Conservation (phyloP, 2,888 invertebrate species). For the Chymomyza amoena region DNA sequence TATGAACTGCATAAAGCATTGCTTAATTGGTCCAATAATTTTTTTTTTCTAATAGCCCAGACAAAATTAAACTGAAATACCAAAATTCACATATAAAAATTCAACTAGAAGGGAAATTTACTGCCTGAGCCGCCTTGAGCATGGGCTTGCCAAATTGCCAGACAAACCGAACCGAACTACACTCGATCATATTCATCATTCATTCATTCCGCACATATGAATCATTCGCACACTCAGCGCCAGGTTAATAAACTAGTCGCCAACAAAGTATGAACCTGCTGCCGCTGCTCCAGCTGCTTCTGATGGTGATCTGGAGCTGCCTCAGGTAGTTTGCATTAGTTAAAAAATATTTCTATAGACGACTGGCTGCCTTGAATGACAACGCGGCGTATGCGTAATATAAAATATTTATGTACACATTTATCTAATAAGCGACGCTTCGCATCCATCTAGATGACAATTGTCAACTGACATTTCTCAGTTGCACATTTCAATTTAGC, state of each 20-base stretch:
- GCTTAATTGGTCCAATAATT: too few species aligned
- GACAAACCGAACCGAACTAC: not conserved
- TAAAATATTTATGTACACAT: not conserved
- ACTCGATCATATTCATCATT: not conserved
- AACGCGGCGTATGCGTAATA: constrained; percentile 59
- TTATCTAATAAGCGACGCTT: constrained; percentile 11
- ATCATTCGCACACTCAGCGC: constrained; percentile 23
- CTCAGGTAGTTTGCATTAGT: not conserved
- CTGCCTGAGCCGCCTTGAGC: not conserved
- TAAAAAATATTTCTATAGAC: not conserved
- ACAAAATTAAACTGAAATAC: too few species aligned
- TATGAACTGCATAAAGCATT: too few species aligned
- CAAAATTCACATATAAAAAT: too few species aligned
- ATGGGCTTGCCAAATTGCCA: not conserved
- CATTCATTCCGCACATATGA: constrained; percentile 18
- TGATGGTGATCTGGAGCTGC: not conserved
- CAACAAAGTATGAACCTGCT: constrained; percentile 8
- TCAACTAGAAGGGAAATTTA: not conserved
- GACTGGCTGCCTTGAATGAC: constrained; percentile 22
- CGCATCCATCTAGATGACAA: constrained; percentile 70
- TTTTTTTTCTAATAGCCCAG: too few species aligned
- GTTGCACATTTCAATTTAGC: constrained; percentile 77
- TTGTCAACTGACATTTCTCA: constrained; percentile 73
- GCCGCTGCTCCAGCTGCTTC: not conserved
- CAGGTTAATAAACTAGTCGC: constrained; percentile 47